These are phyloP conservation scores for Drosophila lowei DNA, from an alignment of 1,140 invertebrate species.

Conservation along the genomic window DNA sequence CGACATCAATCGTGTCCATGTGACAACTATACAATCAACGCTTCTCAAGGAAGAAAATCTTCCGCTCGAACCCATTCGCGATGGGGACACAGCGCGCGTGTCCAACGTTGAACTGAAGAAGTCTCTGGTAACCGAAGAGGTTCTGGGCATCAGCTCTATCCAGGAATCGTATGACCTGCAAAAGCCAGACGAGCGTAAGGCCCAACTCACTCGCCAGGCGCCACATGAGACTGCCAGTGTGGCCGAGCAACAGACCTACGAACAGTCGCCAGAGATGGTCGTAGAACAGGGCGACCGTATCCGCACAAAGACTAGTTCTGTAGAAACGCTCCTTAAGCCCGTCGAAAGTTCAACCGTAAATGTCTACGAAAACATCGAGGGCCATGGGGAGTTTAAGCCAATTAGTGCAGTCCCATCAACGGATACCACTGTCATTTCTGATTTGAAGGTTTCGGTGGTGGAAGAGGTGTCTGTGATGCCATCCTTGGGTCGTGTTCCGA, in stretches of 20 bases:
- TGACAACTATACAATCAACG: constrained; percentile 48
- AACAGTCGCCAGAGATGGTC: constrained; percentile 36
- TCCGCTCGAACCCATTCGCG: background rate
- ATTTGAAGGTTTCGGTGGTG: constrained; percentile 84
- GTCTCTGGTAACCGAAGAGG: constrained; percentile 59
- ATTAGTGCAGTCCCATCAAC: constrained; percentile 8
- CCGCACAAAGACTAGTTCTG: constrained; percentile 7
- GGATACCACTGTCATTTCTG: constrained; percentile 19
- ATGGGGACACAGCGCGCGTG: constrained; percentile 28
- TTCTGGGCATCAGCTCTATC: constrained; percentile 51
- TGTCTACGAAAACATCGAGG: constrained; percentile 62
- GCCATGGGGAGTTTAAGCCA: constrained; percentile 63
- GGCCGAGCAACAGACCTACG: constrained; percentile 33
- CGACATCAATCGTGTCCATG: constrained; percentile 26
- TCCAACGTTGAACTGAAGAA: constrained; percentile 29
- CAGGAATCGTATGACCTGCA: constrained; percentile 59
- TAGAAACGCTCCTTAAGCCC: constrained; percentile 13
- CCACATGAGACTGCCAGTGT: constrained; percentile 35
- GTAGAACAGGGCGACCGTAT: background rate
- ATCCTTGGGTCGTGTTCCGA: constrained; percentile 75
- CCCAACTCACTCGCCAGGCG: constrained; percentile 28
- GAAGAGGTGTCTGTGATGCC: constrained; percentile 85
- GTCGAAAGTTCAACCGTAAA: constrained; percentile 49
- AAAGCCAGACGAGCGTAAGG: constrained; percentile 32
- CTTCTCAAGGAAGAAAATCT: constrained; percentile 61